Conservation (phyloP, 1,140 invertebrate genomes). For the Diuraphis noxia region DNA sequence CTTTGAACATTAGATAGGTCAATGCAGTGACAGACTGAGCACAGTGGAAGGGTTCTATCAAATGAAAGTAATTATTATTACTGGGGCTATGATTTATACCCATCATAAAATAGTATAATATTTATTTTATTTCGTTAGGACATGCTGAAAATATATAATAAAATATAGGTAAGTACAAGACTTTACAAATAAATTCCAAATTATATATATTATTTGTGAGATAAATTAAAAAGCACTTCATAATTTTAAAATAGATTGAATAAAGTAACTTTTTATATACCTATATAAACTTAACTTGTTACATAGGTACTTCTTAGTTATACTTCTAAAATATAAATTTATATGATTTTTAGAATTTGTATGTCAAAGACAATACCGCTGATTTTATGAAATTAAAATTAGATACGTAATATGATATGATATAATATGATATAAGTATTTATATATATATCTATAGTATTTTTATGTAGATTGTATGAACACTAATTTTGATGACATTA, state of each 20-base stretch:
- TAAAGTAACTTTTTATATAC: background rate
- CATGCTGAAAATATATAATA: background rate
- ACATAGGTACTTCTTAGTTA: accelerated
- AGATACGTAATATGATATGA: background rate
- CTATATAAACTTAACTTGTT: background rate
- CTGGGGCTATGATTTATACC: background rate
- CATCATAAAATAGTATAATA: background rate
- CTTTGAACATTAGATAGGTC: background rate
- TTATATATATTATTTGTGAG: background rate
- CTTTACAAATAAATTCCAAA: background rate
- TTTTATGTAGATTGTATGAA: background rate
- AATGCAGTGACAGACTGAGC: background rate
- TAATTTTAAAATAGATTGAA: background rate
- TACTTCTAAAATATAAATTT: background rate
- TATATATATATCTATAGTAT: background rate
- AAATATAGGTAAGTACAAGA: background rate
- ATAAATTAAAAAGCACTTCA: background rate
- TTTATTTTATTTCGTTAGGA: background rate
- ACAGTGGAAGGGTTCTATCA: background rate
- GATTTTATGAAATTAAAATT: too few relatives aligned
- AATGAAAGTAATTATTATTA: background rate
- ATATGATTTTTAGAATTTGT: background rate
- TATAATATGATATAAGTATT: too few relatives aligned
- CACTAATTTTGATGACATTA: background rate
- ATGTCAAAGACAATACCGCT: background rate